Evolutionary conservation across 2,888 invertebrate genomes (phyloP).

Genomic region (Cheilosia grossa): DNA sequence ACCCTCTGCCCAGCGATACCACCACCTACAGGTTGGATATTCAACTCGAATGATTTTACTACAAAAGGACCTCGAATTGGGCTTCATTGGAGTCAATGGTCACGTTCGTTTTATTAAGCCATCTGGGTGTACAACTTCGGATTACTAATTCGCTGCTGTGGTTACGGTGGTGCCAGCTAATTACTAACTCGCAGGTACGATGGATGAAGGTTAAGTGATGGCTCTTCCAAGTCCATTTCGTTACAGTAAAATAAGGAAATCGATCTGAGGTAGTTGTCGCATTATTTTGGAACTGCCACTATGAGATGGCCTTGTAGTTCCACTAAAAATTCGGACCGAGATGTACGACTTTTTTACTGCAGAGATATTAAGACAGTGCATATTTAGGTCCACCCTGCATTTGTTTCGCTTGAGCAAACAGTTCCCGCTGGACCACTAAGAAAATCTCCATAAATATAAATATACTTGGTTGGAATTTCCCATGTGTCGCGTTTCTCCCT

Average conservation of each 20-base stretch:
- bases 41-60: slow-evolving; percentile 64
- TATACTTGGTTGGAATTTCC: slow-evolving; percentile 17
- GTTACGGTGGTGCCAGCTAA: slow-evolving; percentile 29
- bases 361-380: too few relatives aligned
- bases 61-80: slow-evolving; percentile 54
- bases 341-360: too few relatives aligned
- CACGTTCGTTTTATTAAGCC: slow-evolving; percentile 83
- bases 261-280: too few relatives aligned
- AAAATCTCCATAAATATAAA: neutral
- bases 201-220: neutral
- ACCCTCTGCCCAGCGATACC: slow-evolving; percentile 30
- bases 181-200: slow-evolving; percentile 43
- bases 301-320: too few relatives aligned
- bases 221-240: neutral
- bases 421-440: slow-evolving; percentile 18
- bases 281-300: too few relatives aligned
- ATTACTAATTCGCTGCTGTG: slow-evolving; percentile 80
- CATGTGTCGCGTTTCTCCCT: slow-evolving; percentile 19
- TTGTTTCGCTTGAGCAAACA: neutral
- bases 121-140: slow-evolving; percentile 80
- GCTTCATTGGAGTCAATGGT: slow-evolving; percentile 76
- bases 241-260: too few relatives aligned
- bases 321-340: too few relatives aligned
- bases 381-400: neutral
- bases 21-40: slow-evolving; percentile 56